Evolutionary conservation across 2,797 vertebrate species (phyloP).

Genomic region (Pelodytes ibericus): DNA sequence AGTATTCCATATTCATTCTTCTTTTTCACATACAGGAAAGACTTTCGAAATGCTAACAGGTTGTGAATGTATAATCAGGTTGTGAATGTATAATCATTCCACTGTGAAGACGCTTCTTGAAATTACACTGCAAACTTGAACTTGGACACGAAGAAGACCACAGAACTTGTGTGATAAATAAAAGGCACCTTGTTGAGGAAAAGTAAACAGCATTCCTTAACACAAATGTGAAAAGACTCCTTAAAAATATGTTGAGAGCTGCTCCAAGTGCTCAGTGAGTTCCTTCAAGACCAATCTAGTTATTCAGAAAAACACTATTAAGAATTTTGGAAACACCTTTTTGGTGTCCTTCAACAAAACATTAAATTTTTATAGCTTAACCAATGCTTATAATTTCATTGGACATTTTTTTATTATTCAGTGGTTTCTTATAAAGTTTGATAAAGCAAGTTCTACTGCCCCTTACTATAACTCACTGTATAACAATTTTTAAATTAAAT

Average conservation of each 20-base stretch:
- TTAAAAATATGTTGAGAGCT: conserved; percentile 6
- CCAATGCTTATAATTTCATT: no score
- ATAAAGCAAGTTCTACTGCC: no score
- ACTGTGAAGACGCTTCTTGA: conserved; percentile 10
- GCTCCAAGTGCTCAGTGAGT: conserved; percentile 42
- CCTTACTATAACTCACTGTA: no score
- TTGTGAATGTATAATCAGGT: no score
- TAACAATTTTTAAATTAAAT: no score
- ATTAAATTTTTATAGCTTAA: no score
- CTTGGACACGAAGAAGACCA: conserved; percentile 9
- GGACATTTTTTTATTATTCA: no score
- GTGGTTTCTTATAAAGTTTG: no score
- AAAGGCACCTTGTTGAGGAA: conserved; percentile 42
- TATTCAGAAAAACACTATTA: neutral
- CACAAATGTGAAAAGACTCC: conserved; percentile 44
- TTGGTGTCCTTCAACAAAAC: neutral
- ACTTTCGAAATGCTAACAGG: conserved; percentile 10
- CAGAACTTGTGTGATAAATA: conserved; percentile 35
- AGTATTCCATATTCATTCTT: neutral
- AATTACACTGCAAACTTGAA: conserved; percentile 15
- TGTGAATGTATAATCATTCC: conserved; percentile 18
- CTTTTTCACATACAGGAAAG: conserved; percentile 4
- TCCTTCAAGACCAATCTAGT: conserved; percentile 30
- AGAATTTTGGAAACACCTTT: neutral
- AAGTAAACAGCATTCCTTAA: conserved; percentile 51